Evolutionary conservation across 2,888 invertebrate species (phyloP), one percentile per base, ranked within the genome.

Genomic region (Chrysolina americana): DNA sequence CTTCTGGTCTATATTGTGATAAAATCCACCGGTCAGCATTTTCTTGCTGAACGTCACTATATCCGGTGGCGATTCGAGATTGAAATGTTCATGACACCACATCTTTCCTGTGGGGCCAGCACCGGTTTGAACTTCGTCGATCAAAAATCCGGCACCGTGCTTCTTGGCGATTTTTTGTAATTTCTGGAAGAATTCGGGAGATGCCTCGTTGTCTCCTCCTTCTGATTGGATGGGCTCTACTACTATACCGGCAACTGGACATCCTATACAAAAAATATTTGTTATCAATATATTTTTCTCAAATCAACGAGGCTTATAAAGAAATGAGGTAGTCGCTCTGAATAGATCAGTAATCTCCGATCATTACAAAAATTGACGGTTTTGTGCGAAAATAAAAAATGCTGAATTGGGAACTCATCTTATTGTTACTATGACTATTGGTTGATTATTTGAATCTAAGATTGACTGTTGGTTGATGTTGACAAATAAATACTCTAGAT

Each of bases 121-220:
- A 0, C 99, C 99, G 0, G 99, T 99, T 90, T 99, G 99, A 0
- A 99, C 99, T 89, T 99, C 99, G 88, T 99, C 99, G 0, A 99
- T 92, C 73, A 99, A 91, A 41, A 98, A 90, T 0, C 95, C 95
- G 0, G 93, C 92, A 6, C 93, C 94, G 83, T 94, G 89, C 92
- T 93, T 91, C 85, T 94, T 93, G 62, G 94, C 93, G 78, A 99
- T 91, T 78, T 91, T 90, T 87, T 97, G 97, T 2, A 99, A 90
- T 66, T 91, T 89, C 86, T 94, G 94, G 89, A 98, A 99, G 88
- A 98, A 99, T 81, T 94, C 92, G 0, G 96, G 93, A 0, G 97
- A 97, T 0, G 94, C 98, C 86, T 97, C 96, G 86, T 97, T 94
- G 85, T 99, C 99, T 1, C 99, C 99, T 3, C 99, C 99, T 89